Conservation (phyloP, 2,888 invertebrate species). For the Entomobrya proxima region DNA sequence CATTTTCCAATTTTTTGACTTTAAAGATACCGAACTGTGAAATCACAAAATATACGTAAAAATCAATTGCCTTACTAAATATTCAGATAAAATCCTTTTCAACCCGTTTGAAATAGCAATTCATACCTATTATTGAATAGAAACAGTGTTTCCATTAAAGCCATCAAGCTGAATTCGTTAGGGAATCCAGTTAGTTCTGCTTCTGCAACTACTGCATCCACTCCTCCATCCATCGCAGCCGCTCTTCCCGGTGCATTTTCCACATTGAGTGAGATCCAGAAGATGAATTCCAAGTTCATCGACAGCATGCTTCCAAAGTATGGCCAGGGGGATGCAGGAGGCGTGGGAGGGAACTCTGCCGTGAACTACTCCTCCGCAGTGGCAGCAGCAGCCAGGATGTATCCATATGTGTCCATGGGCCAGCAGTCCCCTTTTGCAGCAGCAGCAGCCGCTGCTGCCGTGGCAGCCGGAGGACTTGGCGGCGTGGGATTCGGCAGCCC, state of each 20-base stretch:
- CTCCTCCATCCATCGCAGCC: conserved; percentile 32
- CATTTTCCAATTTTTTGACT: not conserved
- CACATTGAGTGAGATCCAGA: conserved; percentile 49
- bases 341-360: conserved; percentile 84
- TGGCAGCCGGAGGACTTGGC: conserved; percentile 78
- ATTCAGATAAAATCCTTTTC: not conserved
- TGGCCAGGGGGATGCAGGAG: conserved; percentile 81
- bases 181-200: conserved; percentile 50
- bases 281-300: conserved; percentile 98
- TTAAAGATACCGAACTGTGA: not conserved
- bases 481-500: conserved; percentile 79
- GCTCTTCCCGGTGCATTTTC: conserved; percentile 57
- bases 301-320: conserved; percentile 98
- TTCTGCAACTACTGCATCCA: conserved; percentile 46
- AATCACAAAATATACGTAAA: conserved; percentile 33
- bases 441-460: conserved; percentile 81
- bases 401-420: conserved; percentile 90
- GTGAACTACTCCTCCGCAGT: conserved; percentile 78
- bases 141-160: conserved; percentile 15
- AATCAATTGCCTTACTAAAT: conserved; percentile 4
- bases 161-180: conserved; percentile 64
- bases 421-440: conserved; percentile 83
- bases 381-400: conserved; percentile 85
- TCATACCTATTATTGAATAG: not conserved
- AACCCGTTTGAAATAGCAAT: not conserved